Conservation (phyloP, 2,113 vertebrate genomes). For the Toxostoma redivivum region DNA sequence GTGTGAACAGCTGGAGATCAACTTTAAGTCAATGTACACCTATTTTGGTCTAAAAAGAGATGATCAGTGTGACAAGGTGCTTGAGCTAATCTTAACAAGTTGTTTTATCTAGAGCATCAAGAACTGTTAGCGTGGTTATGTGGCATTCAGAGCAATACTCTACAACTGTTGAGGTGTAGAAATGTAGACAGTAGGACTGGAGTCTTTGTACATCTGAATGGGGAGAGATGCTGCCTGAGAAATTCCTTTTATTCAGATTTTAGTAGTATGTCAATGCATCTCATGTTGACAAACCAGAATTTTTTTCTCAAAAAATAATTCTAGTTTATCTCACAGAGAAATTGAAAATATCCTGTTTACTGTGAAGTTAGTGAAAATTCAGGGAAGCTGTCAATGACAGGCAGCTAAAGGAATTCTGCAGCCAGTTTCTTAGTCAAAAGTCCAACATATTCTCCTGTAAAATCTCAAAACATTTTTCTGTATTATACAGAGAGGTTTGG, state of each 20-base stretch:
- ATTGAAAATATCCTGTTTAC: background rate
- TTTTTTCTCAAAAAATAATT: background rate
- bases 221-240: background rate
- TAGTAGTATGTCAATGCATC: background rate
- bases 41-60: background rate
- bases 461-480: background rate
- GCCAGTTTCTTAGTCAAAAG: background rate
- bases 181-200: background rate
- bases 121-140: background rate
- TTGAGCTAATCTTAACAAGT: background rate
- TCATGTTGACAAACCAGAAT: background rate
- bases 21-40: background rate
- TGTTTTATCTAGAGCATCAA: background rate
- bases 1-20: background rate
- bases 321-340: background rate
- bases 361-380: background rate
- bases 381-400: background rate
- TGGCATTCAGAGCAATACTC: background rate
- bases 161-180: rapidly evolving
- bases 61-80: background rate
- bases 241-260: background rate
- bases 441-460: background rate
- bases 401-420: background rate
- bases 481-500: background rate
- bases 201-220: background rate